phyloP scores from a whole-genome alignment of 2,797 vertebrate genomes.

The Ctenopoma kingsleyae region DNA sequence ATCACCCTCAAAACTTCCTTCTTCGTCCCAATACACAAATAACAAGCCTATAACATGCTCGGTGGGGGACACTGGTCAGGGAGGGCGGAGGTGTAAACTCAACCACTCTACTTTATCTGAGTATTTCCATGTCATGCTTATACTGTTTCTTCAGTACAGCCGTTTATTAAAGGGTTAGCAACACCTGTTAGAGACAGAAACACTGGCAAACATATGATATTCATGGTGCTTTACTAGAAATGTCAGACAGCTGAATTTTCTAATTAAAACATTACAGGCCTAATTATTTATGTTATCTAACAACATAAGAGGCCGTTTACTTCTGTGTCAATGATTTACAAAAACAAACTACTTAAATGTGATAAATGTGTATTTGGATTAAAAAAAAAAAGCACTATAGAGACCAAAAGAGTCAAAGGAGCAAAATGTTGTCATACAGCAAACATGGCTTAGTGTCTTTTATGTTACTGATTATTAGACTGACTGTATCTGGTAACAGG shows the following conservation, averaged over 20 bases:
- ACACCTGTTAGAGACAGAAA: neutral
- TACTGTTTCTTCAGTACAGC: too few relatives aligned
- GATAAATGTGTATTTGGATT: neutral
- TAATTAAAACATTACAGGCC: neutral
- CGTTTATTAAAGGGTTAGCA: neutral
- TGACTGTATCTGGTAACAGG: neutral
- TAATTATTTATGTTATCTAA: neutral
- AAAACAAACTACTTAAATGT: neutral
- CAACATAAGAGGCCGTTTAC: neutral
- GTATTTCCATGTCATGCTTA: too few relatives aligned
- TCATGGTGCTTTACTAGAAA: neutral
- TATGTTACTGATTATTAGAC: neutral
- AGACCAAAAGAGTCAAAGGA: neutral
- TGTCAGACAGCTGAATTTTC: neutral
- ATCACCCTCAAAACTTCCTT: neutral
- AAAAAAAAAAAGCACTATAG: constrained; percentile 2
- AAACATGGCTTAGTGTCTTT: neutral
- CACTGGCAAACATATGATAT: neutral
- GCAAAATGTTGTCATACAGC: neutral
- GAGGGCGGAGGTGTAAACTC: too few relatives aligned
- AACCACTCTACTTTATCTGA: too few relatives aligned
- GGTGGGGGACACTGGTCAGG: too few relatives aligned
- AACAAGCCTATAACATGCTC: too few relatives aligned
- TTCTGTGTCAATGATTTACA: neutral
- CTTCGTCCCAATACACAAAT: neutral